Conservation (phyloP, 2,888 invertebrate species). For the Gryllus longicercus region DNA sequence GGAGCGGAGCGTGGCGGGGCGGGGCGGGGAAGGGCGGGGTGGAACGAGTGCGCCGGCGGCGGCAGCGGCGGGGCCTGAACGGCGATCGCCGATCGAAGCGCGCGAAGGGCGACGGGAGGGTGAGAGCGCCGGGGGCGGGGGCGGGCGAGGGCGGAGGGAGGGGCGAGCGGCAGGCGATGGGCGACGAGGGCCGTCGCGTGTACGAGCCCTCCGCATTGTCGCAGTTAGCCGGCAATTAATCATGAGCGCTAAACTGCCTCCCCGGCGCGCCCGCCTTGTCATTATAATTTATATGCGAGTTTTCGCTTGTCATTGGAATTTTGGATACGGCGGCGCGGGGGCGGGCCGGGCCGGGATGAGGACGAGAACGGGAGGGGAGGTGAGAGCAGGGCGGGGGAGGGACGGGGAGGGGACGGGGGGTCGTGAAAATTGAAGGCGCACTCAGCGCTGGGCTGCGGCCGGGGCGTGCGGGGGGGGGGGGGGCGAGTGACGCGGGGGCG, state of each 20-base stretch:
- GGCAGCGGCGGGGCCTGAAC: background rate
- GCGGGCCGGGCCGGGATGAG: background rate
- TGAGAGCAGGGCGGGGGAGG: background rate
- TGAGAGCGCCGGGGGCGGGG: background rate
- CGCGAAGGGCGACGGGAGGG: background rate
- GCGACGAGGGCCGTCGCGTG: background rate
- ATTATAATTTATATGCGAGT: slow-evolving; percentile 17
- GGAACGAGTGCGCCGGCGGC: background rate
- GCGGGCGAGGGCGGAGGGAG: background rate
- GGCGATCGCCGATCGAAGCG: slow-evolving; percentile 1
- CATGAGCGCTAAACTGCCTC: slow-evolving; percentile 9
- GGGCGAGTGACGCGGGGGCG: background rate
- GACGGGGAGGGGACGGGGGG: background rate
- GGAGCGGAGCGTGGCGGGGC: too few species aligned
- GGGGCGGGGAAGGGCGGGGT: too few species aligned
- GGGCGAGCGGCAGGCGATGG: background rate
- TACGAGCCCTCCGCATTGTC: slow-evolving; percentile 7
- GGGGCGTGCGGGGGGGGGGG: background rate
- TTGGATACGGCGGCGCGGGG: background rate
- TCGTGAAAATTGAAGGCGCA: slow-evolving; percentile 3
- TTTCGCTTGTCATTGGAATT: slow-evolving; percentile 17
- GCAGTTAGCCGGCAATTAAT: slow-evolving; percentile 17
- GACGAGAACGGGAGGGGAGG: slow-evolving; percentile 4
- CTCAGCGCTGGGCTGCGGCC: background rate
- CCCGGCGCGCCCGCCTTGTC: background rate